Conservation (phyloP, 2,797 vertebrate species). For the Semotilus atromaculatus region DNA sequence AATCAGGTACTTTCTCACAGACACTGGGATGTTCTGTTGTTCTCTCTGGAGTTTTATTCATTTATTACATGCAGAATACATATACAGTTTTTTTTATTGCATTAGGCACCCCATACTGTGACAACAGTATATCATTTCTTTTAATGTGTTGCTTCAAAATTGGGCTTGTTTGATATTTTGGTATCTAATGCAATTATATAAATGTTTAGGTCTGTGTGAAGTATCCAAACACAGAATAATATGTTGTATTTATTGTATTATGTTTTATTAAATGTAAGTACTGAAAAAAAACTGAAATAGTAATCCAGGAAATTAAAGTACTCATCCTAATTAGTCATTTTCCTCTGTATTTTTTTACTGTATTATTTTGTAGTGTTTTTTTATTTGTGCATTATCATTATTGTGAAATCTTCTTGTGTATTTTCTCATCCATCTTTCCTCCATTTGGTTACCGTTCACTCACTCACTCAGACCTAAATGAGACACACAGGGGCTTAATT, state of each 20-base stretch:
- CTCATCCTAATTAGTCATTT: background rate
- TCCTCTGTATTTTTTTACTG: too few relatives aligned
- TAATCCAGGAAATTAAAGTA: background rate
- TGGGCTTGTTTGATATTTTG: background rate
- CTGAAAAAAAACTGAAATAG: background rate
- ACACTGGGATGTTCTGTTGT: constrained; percentile 20
- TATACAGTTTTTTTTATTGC: background rate
- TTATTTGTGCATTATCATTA: background rate
- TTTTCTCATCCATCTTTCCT: constrained; percentile 31
- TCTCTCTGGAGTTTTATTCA: background rate
- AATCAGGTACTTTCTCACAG: constrained; percentile 33
- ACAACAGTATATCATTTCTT: background rate
- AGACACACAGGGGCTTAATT: constrained; percentile 65
- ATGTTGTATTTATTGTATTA: background rate
- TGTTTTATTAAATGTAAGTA: background rate
- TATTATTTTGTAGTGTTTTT: background rate
- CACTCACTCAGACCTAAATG: constrained; percentile 58
- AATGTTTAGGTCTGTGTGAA: background rate
- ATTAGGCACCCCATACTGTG: background rate
- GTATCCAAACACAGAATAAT: background rate
- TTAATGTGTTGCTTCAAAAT: background rate
- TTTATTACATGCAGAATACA: background rate
- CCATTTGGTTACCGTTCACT: constrained; percentile 23
- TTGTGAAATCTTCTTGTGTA: background rate
- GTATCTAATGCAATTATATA: background rate